Evolutionary conservation across 2,888 invertebrate genomes (phyloP).

Genomic region (Elmis aenea): DNA sequence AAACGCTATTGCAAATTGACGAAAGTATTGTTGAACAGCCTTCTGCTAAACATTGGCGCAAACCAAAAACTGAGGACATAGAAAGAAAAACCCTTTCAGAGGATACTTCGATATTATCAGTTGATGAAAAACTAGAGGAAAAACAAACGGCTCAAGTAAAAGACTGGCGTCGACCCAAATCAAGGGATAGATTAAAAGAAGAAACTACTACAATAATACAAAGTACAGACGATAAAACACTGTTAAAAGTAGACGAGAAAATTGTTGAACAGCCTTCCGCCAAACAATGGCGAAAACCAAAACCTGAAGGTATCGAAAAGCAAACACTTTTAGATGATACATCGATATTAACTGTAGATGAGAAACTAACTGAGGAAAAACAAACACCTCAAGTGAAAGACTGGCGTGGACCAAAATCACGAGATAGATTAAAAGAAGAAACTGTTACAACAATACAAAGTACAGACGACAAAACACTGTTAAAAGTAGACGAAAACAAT

Average conservation of each 20-base stretch:
- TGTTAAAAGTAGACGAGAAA: conserved; percentile 28
- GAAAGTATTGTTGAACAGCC: conserved; percentile 15
- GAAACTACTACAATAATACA: conserved; percentile 3
- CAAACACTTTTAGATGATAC: no score
- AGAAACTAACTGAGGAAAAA: conserved; percentile 10
- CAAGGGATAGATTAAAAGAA: conserved; percentile 8
- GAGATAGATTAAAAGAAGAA: conserved; percentile 8
- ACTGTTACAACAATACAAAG: conserved; percentile 3
- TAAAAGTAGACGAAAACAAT: conserved; percentile 27
- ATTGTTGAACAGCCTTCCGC: neutral
- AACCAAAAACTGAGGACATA: conserved; percentile 14
- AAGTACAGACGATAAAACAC: conserved; percentile 31
- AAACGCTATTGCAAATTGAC: conserved; percentile 27
- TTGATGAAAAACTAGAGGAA: conserved; percentile 6
- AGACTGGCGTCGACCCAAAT: conserved; percentile 16
- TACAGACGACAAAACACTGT: conserved; percentile 32
- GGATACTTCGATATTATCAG: no score
- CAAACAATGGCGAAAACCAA: conserved; percentile 22
- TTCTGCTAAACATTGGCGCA: conserved; percentile 21
- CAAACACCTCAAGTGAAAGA: conserved; percentile 12
- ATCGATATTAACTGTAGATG: neutral
- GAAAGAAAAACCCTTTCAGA: conserved; percentile 17
- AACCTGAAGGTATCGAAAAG: conserved; percentile 16
- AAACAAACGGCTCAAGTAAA: conserved; percentile 12
- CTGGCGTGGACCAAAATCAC: conserved; percentile 14